Conservation (phyloP, 2,888 invertebrate species). For the Tipula vernalis region DNA sequence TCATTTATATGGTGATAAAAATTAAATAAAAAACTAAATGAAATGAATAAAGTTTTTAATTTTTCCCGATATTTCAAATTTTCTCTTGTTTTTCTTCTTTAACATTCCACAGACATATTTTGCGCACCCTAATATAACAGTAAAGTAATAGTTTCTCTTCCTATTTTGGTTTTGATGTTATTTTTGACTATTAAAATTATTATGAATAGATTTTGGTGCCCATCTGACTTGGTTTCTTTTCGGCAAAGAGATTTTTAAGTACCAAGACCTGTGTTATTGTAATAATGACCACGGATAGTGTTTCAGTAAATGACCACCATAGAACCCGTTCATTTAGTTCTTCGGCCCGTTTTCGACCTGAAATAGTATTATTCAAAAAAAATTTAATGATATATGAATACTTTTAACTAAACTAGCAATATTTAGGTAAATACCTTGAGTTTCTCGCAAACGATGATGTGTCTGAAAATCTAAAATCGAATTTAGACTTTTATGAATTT, state of each 20-base stretch:
- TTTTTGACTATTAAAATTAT: not conserved
- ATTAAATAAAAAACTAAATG: not conserved
- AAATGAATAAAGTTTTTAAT: not conserved
- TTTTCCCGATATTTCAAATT: not conserved
- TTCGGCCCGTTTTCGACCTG: slow-evolving; percentile 82
- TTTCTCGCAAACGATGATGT: slow-evolving; percentile 88
- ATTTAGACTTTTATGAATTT: slow-evolving; percentile 80
- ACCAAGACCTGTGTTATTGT: slow-evolving; percentile 86
- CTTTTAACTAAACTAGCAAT: not conserved
- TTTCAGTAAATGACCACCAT: slow-evolving; percentile 87
- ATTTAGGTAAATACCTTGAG: slow-evolving; percentile 59
- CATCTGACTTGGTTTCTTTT: slow-evolving; percentile 44
- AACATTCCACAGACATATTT: not conserved
- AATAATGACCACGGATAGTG: slow-evolving; percentile 68
- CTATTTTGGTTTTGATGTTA: not conserved
- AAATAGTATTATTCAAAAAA: not conserved
- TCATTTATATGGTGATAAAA: not conserved
- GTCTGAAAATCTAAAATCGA: slow-evolving; percentile 91
- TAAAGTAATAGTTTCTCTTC: not conserved
- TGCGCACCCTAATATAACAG: not conserved
- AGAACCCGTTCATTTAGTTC: slow-evolving; percentile 90
- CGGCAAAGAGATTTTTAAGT: slow-evolving; percentile 81
- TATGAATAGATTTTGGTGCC: slow-evolving; percentile 5
- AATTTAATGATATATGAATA: not conserved
- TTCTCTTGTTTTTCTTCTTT: not conserved